A percentile compares a stretch with the other conserved stretches of the same genome.
Conservation (phyloP, 2,888 invertebrate genomes). For the Gonocerus acuteangulatus region DNA sequence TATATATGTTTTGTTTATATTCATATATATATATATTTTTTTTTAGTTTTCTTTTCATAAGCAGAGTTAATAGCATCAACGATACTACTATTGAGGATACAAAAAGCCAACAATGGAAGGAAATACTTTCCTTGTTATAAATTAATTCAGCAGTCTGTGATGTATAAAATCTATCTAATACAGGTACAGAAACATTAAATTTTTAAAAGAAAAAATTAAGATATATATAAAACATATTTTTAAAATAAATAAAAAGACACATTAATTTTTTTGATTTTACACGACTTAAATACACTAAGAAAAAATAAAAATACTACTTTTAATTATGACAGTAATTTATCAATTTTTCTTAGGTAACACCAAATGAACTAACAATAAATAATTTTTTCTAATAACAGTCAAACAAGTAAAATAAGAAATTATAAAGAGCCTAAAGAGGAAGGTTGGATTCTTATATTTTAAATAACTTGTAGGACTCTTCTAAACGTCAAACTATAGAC, state of each 20-base stretch:
- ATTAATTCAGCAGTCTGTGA: not conserved
- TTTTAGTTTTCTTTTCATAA: not conserved
- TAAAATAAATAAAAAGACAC: not conserved
- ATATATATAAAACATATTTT: not conserved
- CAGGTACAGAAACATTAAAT: no score
- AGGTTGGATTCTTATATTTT: conserved; percentile 4
- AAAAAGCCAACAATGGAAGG: conserved; percentile 22
- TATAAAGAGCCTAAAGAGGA: conserved; percentile 6
- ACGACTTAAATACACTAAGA: not conserved
- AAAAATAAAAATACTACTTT: not conserved
- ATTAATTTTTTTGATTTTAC: conserved; percentile 12
- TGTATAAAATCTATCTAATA: no score
- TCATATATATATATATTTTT: conserved; percentile 8
- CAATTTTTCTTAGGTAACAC: not conserved
- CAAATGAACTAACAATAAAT: conserved; percentile 19
- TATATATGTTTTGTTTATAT: conserved; percentile 15
- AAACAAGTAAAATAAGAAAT: conserved; percentile 3
- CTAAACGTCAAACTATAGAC: conserved; percentile 2
- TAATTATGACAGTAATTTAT: no score
- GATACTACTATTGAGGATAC: conserved; percentile 14
- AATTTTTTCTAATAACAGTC: conserved; percentile 9
- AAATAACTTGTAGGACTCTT: not conserved
- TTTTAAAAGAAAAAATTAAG: no score
- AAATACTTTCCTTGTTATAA: conserved; percentile 4
- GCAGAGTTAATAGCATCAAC: conserved; percentile 12